Evolutionary conservation across 2,113 vertebrate genomes (phyloP).

Genomic region (Rhadina sibilatrix): DNA sequence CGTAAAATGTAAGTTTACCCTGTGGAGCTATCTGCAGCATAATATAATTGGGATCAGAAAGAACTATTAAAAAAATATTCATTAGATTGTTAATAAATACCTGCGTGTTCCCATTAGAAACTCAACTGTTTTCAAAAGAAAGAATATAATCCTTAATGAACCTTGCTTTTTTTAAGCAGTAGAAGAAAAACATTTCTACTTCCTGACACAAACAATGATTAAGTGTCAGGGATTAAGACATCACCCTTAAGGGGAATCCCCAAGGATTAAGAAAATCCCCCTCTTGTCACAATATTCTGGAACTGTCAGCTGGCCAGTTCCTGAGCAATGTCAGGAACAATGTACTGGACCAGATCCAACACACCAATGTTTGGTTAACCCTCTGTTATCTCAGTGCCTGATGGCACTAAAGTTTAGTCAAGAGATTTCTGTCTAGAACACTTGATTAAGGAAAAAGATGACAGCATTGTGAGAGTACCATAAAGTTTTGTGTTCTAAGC

Average conservation of each 20-base stretch:
- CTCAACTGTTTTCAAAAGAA: constrained; percentile 10
- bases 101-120: constrained; percentile 28
- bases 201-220: constrained; percentile 34
- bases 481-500: not conserved
- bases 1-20: not conserved
- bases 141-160: constrained; percentile 27
- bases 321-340: not conserved
- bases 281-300: not conserved
- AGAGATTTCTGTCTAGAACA: not conserved
- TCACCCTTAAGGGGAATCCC: not conserved
- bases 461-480: not conserved
- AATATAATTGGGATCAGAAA: constrained; percentile 10
- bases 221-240: constrained; percentile 17
- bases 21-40: not conserved
- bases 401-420: not conserved
- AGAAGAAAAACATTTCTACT: constrained; percentile 19
- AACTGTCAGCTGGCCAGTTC: not conserved
- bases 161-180: not conserved
- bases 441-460: not conserved
- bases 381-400: too few species aligned
- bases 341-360: not conserved
- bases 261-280: constrained; percentile 32
- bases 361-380: not conserved
- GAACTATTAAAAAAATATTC: not conserved
- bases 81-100: constrained; percentile 44